These are phyloP conservation scores for Spea bombifrons DNA, from an alignment of 2,113 vertebrate species.

Conservation along the genomic window DNA sequence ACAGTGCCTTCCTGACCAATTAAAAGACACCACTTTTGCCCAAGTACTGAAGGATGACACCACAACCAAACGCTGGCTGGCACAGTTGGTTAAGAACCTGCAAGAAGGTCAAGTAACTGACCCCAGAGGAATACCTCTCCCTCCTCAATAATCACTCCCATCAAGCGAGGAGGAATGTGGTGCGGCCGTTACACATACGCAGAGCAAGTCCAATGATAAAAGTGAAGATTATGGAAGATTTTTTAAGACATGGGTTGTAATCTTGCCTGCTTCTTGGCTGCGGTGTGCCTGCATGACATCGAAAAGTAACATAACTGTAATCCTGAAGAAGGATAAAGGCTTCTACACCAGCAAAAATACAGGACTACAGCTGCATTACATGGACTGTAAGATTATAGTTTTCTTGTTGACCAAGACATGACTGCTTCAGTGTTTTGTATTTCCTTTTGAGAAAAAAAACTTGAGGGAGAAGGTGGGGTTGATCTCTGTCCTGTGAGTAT, in stretches of 20 bases:
- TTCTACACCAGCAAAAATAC: neutral
- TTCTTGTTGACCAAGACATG: constrained; percentile 32
- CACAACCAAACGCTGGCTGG: constrained; percentile 98
- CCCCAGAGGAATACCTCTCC: constrained; percentile 88
- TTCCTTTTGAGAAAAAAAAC: neutral
- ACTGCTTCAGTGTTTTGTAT: constrained; percentile 5
- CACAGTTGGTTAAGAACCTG: constrained; percentile 96
- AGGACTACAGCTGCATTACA: neutral
- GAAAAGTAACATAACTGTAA: too few species aligned
- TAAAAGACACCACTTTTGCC: constrained; percentile 96
- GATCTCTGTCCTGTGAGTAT: neutral
- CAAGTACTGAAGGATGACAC: constrained; percentile 98
- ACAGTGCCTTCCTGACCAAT: constrained; percentile 96
- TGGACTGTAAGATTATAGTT: neutral
- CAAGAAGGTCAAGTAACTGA: constrained; percentile 97
- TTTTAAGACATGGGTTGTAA: neutral
- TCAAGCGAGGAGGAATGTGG: constrained; percentile 50
- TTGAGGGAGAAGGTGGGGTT: neutral
- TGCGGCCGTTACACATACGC: constrained; percentile 71
- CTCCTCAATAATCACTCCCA: constrained; percentile 76
- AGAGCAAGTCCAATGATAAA: constrained; percentile 49
- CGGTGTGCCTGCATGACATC: neutral
- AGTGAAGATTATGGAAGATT: neutral
- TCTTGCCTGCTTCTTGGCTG: neutral
- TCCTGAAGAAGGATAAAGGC: neutral